Percentiles rank a stretch among this genome's conserved stretches.
These are phyloP conservation scores for Dichetophora obliterata DNA, from an alignment of 2,888 invertebrate genomes.

Conservation along the genomic window DNA sequence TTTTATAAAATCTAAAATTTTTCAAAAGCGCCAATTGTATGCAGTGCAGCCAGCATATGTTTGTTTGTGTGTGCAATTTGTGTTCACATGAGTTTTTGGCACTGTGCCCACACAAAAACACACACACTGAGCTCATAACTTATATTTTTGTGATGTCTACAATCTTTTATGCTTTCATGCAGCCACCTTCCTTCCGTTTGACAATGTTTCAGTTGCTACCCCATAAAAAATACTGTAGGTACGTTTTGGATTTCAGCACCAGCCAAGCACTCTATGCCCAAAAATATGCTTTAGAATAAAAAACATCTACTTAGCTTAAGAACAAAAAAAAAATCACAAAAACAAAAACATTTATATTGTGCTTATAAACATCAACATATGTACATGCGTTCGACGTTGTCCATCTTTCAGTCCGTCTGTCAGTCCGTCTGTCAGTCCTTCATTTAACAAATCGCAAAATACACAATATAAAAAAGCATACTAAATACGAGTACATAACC, in stretches of 20 bases:
- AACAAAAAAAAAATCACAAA: background rate
- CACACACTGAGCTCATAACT: constrained; percentile 12
- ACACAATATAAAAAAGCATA: background rate
- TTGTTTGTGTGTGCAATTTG: background rate
- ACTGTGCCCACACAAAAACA: background rate
- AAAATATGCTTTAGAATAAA: background rate
- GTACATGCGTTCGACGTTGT: too few relatives aligned
- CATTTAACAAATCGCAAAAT: constrained; percentile 8
- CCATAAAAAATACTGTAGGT: background rate
- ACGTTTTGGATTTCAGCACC: background rate
- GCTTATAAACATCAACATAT: too few relatives aligned
- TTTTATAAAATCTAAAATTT: background rate
- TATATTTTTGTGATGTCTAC: constrained; percentile 18
- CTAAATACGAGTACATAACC: background rate
- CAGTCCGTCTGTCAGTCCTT: background rate
- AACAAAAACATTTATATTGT: background rate
- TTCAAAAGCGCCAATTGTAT: too few relatives aligned
- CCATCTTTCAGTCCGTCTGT: too few relatives aligned
- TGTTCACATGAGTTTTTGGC: background rate
- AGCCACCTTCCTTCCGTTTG: background rate
- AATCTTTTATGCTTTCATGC: background rate
- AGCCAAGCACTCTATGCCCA: background rate
- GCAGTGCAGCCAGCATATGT: background rate
- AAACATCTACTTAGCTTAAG: background rate
- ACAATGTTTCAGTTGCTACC: background rate